These are phyloP conservation scores for Tenebrosternarchus preto DNA, from an alignment of 2,113 vertebrate species.

Conservation along the genomic window DNA sequence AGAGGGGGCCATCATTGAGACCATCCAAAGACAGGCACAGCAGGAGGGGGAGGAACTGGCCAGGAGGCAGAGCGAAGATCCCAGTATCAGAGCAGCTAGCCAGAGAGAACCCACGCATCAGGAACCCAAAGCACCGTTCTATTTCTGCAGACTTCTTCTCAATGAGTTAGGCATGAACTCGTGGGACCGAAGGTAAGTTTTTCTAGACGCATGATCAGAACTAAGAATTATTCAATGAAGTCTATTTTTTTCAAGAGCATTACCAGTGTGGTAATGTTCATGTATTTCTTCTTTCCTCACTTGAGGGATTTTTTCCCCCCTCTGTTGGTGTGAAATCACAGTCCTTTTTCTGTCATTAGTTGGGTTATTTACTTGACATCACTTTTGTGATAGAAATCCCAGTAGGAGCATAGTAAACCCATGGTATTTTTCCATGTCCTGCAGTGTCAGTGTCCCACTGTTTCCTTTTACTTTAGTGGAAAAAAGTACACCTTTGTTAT, in stretches of 20 bases:
- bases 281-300: background rate
- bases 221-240: background rate
- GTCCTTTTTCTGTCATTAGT: background rate
- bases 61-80: slow-evolving; percentile 67
- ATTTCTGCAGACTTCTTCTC: slow-evolving; percentile 91
- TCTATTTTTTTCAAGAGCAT: background rate
- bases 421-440: background rate
- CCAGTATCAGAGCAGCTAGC: slow-evolving; percentile 68
- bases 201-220: background rate
- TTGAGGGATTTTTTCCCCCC: background rate
- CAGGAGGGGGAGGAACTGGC: slow-evolving; percentile 80
- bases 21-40: slow-evolving; percentile 79
- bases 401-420: background rate
- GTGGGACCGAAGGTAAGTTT: slow-evolving; percentile 92
- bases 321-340: no score
- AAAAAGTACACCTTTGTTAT: slow-evolving; percentile 72
- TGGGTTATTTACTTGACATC: background rate
- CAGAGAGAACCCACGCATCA: slow-evolving; percentile 79
- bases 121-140: slow-evolving; percentile 89
- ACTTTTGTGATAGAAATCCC: background rate
- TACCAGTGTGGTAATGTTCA: no score
- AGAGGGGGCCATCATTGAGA: slow-evolving; percentile 80
- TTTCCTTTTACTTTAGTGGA: slow-evolving; percentile 63
- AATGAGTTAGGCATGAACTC: slow-evolving; percentile 97
- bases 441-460: slow-evolving; percentile 53